Base-by-base conservation (phyloP, 2,888 invertebrate species). In the Xylocampa areola region DNA sequence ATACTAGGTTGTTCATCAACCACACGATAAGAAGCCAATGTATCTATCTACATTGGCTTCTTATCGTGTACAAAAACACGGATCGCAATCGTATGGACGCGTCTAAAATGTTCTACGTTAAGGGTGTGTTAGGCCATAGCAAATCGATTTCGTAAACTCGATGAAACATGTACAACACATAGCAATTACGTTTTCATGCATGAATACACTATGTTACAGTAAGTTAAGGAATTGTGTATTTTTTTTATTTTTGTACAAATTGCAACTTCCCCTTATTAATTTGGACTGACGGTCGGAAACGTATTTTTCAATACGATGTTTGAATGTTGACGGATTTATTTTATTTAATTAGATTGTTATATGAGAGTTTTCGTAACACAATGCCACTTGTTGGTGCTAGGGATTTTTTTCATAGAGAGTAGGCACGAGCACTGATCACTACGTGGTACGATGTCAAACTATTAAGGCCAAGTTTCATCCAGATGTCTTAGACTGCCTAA, bases 201-300 rank as follows among this genome's bases (percentile, higher is more conserved):
- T 35, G 14, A 41, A 4, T 29, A 11, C 3, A 4, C 43, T 7
- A n/a, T 29, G 14, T 43, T 35, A 45, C 35, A 16, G 39, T n/a
- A 48, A 8, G 5, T 11, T 17, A 33, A 43, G 29, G 29, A 39
- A 43, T 37, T 30, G 32, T 25, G n/a, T n/a, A n/a, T n/a, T n/a
- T n/a, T n/a, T n/a, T n/a, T n/a, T n/a, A 32, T 21, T 57, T 52
- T 32, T 19, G 57, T 37, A 33, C 51, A 41, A 41, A 49, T 44
- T 37, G 36, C 57, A 52, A 52, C 27, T 48, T 49, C 57, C 63
- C 32, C 19, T 39, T 11, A 32, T 45, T 45, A 21, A 10, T 19
- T 29, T 10, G 23, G n/a, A 6, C 14, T 48, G n/a, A 44, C 25
- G 14, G n/a, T n/a, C n/a, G 4, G n/a, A 14, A 14, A 13, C 47